Percentiles rank a stretch among this genome's conserved stretches.
Conservation (phyloP, 2,113 vertebrate genomes). For the Numida meleagris region DNA sequence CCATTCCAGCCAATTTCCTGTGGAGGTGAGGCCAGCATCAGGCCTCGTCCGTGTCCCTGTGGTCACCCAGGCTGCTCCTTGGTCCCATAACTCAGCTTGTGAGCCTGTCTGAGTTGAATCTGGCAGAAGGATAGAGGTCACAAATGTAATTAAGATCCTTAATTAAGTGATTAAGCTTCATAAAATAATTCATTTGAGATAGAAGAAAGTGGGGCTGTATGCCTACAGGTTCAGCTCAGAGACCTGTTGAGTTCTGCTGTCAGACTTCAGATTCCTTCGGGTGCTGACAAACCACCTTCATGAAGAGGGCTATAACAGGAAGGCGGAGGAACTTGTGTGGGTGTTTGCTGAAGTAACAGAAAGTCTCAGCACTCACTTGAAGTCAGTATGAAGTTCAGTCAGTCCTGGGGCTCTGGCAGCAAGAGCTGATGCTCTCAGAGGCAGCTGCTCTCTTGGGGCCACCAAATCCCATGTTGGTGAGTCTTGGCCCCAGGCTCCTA, state of each 20-base stretch:
- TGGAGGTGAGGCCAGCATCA: not conserved
- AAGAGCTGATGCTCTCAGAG: not conserved
- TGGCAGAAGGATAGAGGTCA: conserved; percentile 22
- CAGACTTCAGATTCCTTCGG: not conserved
- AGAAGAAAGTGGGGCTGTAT: not conserved
- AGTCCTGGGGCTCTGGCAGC: not conserved
- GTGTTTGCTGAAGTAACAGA: not conserved
- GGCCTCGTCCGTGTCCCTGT: not conserved
- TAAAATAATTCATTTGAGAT: not conserved
- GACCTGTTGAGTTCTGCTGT: not conserved
- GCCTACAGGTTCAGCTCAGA: not conserved
- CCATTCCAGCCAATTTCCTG: not conserved
- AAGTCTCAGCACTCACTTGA: not conserved
- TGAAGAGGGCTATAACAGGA: not conserved
- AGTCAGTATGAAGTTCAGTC: not conserved
- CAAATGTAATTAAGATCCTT: conserved; percentile 53
- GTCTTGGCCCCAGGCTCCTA: not conserved
- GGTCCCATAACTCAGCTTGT: not conserved
- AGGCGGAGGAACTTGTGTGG: not conserved
- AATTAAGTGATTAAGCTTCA: conserved; percentile 38
- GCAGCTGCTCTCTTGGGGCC: accelerated
- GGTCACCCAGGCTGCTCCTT: not conserved
- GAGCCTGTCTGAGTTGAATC: conserved; percentile 3
- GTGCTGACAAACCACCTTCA: not conserved
- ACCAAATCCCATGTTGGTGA: not conserved